phyloP scores from a whole-genome alignment of 2,797 vertebrate genomes.

The Pygocentrus nattereri region DNA sequence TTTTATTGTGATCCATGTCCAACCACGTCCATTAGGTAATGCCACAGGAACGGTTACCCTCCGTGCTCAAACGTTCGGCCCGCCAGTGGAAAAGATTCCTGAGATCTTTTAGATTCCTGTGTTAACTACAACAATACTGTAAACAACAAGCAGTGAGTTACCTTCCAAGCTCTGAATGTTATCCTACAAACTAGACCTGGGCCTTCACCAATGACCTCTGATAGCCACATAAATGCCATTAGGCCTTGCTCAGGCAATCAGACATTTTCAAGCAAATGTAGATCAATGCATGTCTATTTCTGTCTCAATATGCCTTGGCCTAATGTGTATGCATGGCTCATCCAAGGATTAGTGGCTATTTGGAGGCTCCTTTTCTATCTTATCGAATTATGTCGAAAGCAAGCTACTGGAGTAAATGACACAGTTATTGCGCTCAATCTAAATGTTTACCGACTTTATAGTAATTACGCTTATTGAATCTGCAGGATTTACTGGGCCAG shows the following conservation, averaged over 20 bases:
- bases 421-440: slow-evolving; percentile 83
- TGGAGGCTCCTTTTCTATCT: slow-evolving; percentile 77
- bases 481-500: slow-evolving; percentile 78
- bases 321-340: slow-evolving; percentile 80
- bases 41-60: too few species aligned
- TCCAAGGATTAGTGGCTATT: slow-evolving; percentile 79
- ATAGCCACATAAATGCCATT: slow-evolving; percentile 27
- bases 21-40: too few species aligned
- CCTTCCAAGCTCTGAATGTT: background rate
- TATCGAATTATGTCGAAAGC: slow-evolving; percentile 85
- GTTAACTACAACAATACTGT: background rate
- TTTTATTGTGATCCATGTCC: too few species aligned
- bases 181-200: background rate
- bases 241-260: slow-evolving; percentile 66
- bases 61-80: too few species aligned
- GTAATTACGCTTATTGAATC: slow-evolving; percentile 85
- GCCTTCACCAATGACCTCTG: background rate
- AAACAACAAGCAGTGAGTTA: background rate
- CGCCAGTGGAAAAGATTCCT: too few species aligned
- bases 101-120: too few species aligned
- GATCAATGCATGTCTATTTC: slow-evolving; percentile 83
- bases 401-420: slow-evolving; percentile 80
- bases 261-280: slow-evolving; percentile 83
- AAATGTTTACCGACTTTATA: slow-evolving; percentile 86
- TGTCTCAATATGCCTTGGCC: slow-evolving; percentile 77